Conservation (phyloP, 2,888 invertebrate genomes). For the Argyra leucocephala region DNA sequence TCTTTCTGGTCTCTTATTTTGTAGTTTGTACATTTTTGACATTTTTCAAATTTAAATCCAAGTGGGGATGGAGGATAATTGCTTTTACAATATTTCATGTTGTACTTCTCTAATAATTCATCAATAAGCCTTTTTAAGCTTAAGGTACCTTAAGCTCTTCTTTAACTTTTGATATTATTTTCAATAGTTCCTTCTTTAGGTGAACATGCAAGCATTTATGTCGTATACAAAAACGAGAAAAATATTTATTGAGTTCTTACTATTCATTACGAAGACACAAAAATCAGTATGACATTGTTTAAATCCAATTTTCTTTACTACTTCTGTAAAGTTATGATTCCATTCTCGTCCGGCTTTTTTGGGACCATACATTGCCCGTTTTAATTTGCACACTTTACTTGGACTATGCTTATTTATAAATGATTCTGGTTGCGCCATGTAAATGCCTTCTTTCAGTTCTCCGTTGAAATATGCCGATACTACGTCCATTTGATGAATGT, state of each 20-base stretch:
- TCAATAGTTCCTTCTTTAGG: conserved; percentile 14
- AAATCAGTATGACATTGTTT: conserved; percentile 12
- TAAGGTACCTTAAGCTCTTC: background rate
- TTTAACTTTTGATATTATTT: background rate
- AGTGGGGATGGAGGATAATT: conserved; percentile 8
- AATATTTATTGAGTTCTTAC: conserved; percentile 12
- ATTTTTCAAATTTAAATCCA: conserved; percentile 4
- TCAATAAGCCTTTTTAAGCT: background rate
- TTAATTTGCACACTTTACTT: conserved; percentile 20
- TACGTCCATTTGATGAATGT: background rate
- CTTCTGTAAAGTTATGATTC: conserved; percentile 18
- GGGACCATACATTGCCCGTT: conserved; percentile 22
- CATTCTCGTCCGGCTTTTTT: conserved; percentile 23
- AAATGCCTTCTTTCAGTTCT: background rate
- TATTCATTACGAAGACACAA: conserved; percentile 21
- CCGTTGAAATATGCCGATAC: background rate
- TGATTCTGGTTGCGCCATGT: background rate
- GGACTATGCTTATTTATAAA: background rate
- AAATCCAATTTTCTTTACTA: conserved; percentile 13
- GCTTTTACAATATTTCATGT: background rate
- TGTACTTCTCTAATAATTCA: background rate
- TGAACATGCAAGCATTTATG: too few species aligned
- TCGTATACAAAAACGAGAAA: too few species aligned
- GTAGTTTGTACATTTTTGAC: background rate
- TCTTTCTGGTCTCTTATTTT: background rate